Evolutionary conservation across 2,888 invertebrate species (phyloP).

Genomic region (Ametastegia equiseti): DNA sequence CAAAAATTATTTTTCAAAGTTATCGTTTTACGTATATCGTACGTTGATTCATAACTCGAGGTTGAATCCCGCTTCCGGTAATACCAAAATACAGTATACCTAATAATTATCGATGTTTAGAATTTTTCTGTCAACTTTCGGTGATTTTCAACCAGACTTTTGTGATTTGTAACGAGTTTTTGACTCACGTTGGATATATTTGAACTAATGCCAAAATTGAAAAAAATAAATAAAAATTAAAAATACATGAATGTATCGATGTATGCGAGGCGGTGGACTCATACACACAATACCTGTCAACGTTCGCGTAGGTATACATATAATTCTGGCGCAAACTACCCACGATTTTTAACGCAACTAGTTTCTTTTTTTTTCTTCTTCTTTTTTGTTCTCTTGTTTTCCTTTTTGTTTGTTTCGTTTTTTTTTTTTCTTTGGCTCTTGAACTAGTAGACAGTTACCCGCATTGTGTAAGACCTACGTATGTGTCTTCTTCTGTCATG

Average conservation of each 20-base stretch:
- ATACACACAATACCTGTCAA: conserved; percentile 1
- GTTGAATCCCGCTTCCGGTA: not conserved
- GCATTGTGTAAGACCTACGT: conserved; percentile 11
- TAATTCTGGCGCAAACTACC: not conserved
- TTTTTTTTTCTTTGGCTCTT: not conserved
- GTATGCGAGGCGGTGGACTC: too few species aligned
- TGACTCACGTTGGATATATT: conserved; percentile 13
- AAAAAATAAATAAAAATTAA: not conserved
- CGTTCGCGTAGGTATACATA: not conserved
- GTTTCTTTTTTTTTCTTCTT: not conserved
- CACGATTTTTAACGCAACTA: not conserved
- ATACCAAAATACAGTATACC: not conserved
- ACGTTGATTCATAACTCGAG: not conserved
- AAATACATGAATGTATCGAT: not conserved
- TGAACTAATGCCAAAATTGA: not conserved
- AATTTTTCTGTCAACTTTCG: not conserved
- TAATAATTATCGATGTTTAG: too few species aligned
- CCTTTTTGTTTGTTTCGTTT: not conserved
- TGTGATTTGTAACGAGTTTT: conserved; percentile 9
- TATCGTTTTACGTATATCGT: too few species aligned
- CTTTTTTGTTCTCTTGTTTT: not conserved
- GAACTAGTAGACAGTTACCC: not conserved
- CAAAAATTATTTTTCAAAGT: too few species aligned
- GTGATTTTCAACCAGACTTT: not conserved
- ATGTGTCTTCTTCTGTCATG: not conserved